Base-by-base conservation (phyloP, 1,140 invertebrate genomes). In the Grapholita molesta region DNA sequence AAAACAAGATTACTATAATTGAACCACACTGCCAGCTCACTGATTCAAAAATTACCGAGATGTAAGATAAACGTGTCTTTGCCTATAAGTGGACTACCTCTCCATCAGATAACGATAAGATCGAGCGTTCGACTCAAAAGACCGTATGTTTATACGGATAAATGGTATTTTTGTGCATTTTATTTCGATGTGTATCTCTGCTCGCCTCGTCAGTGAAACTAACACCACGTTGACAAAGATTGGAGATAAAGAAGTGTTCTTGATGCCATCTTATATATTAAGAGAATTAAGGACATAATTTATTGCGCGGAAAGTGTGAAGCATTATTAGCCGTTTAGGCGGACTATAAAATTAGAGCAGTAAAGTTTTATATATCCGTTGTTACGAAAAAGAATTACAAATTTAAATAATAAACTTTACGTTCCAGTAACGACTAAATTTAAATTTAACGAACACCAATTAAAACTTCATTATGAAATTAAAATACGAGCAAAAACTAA, bases 181-280 rank as follows among this genome's bases (percentile, higher is more conserved):
- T 38, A 3, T 61, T 61, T 30, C 2, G 55, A 61, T 28, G 3
- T 30, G n/a, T 28, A 28, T 28, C 24, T 28, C 15, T 66, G 69
- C 69, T 69, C 73, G 70, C 67, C 72, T 73, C 57, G 33, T 70
- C 70, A 70, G 68, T 77, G 82, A 77, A 83, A 86, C 82, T 69
- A 80, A 84, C 81, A 86, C 82, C 81, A 73, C 28, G 69, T 68
- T 64, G 52, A 69, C 67, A 25, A 61, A 76, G 82, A 84, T 82
- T 64, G 24, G 0, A 81, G 80, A 84, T 83, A 84, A 76, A 12
- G 55, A 61, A 61, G 55, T 61, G 55, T 28, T 61, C 15, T 8
- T 7, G n/a, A 61, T 18, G 55, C 55, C 55, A 61, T 28, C 24
- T 61, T 8, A 28, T 61, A 30, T 61, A 61, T 61, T 25, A 61